Percentiles rank a stretch among this genome's conserved stretches.
phyloP scores from a whole-genome alignment of 64 coral and sea anemone genomes.

The Acropora tenuis region DNA sequence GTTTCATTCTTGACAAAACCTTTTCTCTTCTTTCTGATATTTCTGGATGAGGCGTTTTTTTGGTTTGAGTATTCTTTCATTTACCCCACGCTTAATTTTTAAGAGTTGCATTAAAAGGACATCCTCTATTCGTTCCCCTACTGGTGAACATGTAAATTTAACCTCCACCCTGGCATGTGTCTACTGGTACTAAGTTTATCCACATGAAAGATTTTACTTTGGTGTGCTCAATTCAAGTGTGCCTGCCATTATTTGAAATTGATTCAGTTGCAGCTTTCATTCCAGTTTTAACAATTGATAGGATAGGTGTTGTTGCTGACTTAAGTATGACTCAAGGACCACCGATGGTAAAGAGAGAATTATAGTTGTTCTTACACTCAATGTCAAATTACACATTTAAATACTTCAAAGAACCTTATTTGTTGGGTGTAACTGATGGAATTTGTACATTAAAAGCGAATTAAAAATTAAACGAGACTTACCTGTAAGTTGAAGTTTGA shows the following conservation, averaged over 20 bases:
- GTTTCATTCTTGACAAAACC: no score
- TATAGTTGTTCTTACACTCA: slow-evolving; percentile 50
- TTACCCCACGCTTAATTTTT: not conserved
- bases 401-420: not conserved
- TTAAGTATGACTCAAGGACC: slow-evolving; percentile 43
- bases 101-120: no score
- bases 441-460: not conserved
- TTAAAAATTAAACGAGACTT: no score
- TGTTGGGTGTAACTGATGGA: not conserved
- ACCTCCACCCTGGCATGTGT: slow-evolving; percentile 39
- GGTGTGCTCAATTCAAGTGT: slow-evolving; percentile 52
- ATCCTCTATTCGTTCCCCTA: not conserved
- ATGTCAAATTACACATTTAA: slow-evolving; percentile 14
- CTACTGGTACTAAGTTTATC: slow-evolving; percentile 31
- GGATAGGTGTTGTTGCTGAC: slow-evolving; percentile 54
- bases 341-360: slow-evolving; percentile 52
- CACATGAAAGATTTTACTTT: slow-evolving; percentile 33
- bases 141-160: not conserved
- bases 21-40: no score
- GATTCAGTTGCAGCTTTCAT: slow-evolving; percentile 61
- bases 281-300: slow-evolving; percentile 54
- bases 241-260: slow-evolving; percentile 42
- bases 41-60: not conserved
- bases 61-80: slow-evolving; percentile 57
- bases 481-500: no score